Conservation (phyloP, 2,888 invertebrate genomes). For the Stenichneumon culpator region DNA sequence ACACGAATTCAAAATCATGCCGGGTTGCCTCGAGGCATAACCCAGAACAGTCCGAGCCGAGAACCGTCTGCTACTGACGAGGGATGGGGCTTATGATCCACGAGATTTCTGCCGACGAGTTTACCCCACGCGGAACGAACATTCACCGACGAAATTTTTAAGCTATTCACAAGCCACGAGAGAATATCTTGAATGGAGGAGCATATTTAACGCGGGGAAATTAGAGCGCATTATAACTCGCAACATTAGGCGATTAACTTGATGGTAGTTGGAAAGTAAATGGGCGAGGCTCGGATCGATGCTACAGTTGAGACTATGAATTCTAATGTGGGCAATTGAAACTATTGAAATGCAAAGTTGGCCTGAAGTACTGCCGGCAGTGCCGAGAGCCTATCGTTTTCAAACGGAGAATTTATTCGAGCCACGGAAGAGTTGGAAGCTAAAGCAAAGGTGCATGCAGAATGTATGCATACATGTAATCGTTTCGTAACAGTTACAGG, state of each 20-base stretch:
- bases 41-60: constrained; percentile 10
- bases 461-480: neutral
- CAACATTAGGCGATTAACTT: neutral
- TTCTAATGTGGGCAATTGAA: constrained; percentile 41
- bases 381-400: constrained; percentile 12
- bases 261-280: neutral
- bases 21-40: constrained; percentile 49
- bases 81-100: constrained; percentile 9
- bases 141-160: neutral
- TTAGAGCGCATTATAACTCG: neutral
- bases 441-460: neutral
- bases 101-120: constrained; percentile 19
- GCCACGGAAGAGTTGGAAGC: neutral
- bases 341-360: constrained; percentile 47
- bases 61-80: constrained; percentile 57
- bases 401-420: constrained; percentile 30
- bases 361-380: neutral
- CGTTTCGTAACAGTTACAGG: constrained; percentile 1
- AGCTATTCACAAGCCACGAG: neutral
- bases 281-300: neutral
- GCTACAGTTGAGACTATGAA: neutral
- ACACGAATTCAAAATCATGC: constrained; percentile 60
- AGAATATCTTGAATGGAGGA: neutral
- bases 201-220: neutral
- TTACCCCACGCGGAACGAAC: neutral